Percentiles rank a stretch among this genome's conserved stretches.
Evolutionary conservation across 1,140 invertebrate genomes (phyloP).

Genomic region (Panagrolaimus sp.): DNA sequence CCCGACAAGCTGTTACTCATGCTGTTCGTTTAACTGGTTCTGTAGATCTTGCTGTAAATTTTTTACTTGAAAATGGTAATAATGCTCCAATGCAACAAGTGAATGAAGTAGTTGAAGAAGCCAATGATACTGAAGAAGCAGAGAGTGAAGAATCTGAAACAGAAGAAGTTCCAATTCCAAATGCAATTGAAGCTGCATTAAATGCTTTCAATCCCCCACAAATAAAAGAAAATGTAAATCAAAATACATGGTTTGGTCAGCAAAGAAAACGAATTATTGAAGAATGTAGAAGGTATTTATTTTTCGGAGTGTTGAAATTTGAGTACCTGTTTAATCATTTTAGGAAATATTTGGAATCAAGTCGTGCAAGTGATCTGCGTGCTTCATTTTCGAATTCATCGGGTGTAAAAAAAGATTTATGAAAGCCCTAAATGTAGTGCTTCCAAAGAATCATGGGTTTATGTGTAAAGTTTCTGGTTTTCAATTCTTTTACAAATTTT

Average conservation of each 20-base stretch:
- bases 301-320: neutral
- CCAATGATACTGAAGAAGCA: neutral
- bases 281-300: conserved; percentile 3
- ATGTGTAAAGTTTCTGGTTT: too few species aligned
- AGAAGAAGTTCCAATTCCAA: neutral
- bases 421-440: too few species aligned
- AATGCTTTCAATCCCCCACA: neutral
- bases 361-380: conserved; percentile 8
- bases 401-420: neutral
- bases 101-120: neutral
- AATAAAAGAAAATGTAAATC: neutral
- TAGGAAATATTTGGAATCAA: neutral
- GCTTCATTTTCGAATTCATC: neutral
- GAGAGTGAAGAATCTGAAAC: neutral
- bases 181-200: neutral
- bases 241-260: neutral
- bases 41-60: neutral
- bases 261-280: neutral
- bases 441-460: too few species aligned
- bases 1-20: neutral
- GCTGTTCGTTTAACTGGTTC: neutral
- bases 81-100: neutral
- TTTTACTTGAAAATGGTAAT: neutral
- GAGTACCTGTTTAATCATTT: neutral
- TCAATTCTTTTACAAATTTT: too few species aligned